phyloP scores from a whole-genome alignment of 2,797 vertebrate species.

The Rhadinocentrus ornatus region DNA sequence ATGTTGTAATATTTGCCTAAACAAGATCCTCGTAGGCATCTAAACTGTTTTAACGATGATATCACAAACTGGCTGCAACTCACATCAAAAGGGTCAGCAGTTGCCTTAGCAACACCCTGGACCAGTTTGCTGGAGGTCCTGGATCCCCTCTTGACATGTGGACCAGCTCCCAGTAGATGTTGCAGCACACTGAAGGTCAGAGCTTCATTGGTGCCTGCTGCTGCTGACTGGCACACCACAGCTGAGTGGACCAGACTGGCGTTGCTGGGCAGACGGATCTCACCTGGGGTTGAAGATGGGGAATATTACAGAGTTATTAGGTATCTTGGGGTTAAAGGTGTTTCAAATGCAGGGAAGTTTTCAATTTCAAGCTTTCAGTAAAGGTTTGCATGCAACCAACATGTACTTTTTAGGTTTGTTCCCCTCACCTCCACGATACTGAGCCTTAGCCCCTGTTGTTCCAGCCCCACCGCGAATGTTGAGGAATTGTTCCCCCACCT shows the following conservation, averaged over 20 bases:
- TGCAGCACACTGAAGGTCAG: slow-evolving; percentile 92
- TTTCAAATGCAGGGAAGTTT: not conserved
- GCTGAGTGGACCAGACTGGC: slow-evolving; percentile 88
- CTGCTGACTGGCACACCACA: slow-evolving; percentile 88
- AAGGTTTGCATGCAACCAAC: not conserved
- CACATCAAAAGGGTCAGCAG: slow-evolving; percentile 90
- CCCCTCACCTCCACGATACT: slow-evolving; percentile 89
- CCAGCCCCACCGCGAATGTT: slow-evolving; percentile 94
- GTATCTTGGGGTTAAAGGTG: not conserved
- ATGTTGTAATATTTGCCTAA: not conserved
- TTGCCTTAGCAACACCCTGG: slow-evolving; percentile 86
- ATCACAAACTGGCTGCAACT: slow-evolving; percentile 66
- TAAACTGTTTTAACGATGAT: not conserved
- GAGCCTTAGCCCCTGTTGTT: slow-evolving; percentile 81
- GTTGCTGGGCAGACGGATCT: slow-evolving; percentile 83
- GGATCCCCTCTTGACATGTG: slow-evolving; percentile 91
- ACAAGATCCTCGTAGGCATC: not conserved
- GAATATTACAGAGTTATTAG: too few relatives aligned
- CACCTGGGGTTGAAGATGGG: slow-evolving; percentile 78
- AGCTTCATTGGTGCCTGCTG: slow-evolving; percentile 81
- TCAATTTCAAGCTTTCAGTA: not conserved
- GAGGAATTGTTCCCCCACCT: slow-evolving; percentile 94
- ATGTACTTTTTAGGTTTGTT: not conserved
- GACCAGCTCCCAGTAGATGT: slow-evolving; percentile 91
- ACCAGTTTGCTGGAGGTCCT: slow-evolving; percentile 82